Percentiles rank a stretch among this genome's conserved stretches.
These are phyloP conservation scores for Hemicentrotus pulcherrimus DNA, from an alignment of 35 echinoderm and acorn worm genomes.

Conservation along the genomic window DNA sequence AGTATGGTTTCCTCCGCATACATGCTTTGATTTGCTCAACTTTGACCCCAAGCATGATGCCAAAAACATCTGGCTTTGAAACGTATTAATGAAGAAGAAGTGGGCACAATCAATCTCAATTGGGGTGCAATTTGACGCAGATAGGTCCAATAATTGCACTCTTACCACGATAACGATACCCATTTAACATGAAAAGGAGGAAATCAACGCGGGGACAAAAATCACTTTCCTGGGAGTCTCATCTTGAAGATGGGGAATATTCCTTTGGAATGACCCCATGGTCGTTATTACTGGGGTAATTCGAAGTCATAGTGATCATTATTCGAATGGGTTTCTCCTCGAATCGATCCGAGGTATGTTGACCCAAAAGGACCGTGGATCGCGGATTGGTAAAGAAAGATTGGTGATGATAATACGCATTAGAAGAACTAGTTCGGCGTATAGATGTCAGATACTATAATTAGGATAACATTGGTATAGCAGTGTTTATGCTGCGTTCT, in stretches of 20 bases:
- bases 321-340: too few species aligned
- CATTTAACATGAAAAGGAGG: not conserved
- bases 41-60: not conserved
- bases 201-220: not conserved
- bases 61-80: not conserved
- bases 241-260: not conserved
- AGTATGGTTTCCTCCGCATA: not conserved
- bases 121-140: not conserved
- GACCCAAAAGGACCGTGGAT: too few species aligned
- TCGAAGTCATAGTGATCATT: not conserved
- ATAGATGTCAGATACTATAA: too few species aligned
- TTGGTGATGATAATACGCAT: too few species aligned
- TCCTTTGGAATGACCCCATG: not conserved
- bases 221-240: too few species aligned
- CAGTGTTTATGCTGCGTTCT: too few species aligned
- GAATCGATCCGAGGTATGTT: too few species aligned
- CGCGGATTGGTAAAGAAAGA: too few species aligned
- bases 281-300: not conserved
- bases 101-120: not conserved
- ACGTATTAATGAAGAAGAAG: not conserved
- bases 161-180: not conserved
- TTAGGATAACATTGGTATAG: too few species aligned
- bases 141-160: not conserved
- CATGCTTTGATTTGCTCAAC: not conserved
- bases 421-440: too few species aligned